Conservation (phyloP, 64 coral and sea anemone species). For the Montipora sp. region DNA sequence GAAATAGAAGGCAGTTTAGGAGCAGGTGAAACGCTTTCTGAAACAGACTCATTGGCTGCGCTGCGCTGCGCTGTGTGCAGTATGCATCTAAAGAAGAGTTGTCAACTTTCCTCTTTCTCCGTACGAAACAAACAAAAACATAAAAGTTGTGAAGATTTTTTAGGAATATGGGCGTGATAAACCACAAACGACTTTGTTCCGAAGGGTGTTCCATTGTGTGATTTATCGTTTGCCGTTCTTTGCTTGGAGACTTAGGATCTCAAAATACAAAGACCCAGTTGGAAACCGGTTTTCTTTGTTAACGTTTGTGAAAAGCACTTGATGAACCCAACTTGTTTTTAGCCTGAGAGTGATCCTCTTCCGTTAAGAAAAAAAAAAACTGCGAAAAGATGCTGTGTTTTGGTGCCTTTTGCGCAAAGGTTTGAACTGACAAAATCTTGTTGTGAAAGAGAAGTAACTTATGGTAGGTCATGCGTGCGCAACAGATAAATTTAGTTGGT, state of each 20-base stretch:
- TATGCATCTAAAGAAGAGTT: slow-evolving; percentile 5
- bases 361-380: no score
- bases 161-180: background rate
- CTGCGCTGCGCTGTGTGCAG: background rate
- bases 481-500: no score
- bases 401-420: no score
- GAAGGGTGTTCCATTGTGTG: slow-evolving; percentile 2
- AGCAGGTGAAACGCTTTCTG: slow-evolving; percentile 44
- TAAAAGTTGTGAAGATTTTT: background rate
- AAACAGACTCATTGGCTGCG: background rate
- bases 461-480: no score
- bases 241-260: slow-evolving; percentile 11
- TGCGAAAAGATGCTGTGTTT: no score
- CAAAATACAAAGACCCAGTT: background rate
- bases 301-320: no score
- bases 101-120: slow-evolving; percentile 26
- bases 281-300: background rate
- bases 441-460: no score
- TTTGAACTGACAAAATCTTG: no score
- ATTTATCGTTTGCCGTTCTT: slow-evolving; percentile 12
- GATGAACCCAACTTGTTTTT: no score
- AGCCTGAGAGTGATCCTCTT: no score
- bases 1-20: slow-evolving; percentile 15
- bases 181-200: background rate
- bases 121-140: slow-evolving; percentile 22